These are phyloP conservation scores for Caiman crocodilus DNA, from an alignment of 2,797 vertebrate species.

Conservation along the genomic window DNA sequence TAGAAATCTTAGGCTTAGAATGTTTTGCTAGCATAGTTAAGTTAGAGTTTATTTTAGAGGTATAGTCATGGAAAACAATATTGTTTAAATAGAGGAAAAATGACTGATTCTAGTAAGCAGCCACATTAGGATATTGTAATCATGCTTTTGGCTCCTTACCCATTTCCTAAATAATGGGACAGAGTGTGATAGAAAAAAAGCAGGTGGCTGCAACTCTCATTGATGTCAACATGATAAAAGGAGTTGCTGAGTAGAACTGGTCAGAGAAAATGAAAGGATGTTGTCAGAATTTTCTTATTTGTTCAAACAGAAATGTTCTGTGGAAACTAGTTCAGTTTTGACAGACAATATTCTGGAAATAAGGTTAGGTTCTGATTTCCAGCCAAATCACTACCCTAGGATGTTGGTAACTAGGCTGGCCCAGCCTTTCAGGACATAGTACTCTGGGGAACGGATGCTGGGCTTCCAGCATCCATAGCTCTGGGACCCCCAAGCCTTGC, in stretches of 20 bases:
- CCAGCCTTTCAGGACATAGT: background rate
- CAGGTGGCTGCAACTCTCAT: background rate
- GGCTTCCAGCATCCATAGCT: background rate
- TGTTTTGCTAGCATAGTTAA: no score
- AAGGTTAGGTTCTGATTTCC: background rate
- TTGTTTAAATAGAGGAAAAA: background rate
- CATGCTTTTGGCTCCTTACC: background rate
- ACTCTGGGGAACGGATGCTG: background rate
- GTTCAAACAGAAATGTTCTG: background rate
- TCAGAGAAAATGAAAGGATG: background rate
- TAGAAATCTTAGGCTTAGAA: background rate
- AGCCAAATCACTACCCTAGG: background rate
- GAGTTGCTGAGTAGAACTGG: background rate
- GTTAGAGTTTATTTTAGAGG: background rate
- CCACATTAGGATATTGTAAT: background rate
- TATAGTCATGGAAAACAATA: background rate
- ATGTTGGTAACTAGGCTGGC: background rate
- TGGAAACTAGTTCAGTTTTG: background rate
- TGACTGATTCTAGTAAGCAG: background rate
- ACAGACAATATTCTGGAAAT: background rate
- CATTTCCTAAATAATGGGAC: background rate
- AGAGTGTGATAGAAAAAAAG: background rate
- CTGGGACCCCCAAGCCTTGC: background rate
- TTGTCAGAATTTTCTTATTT: background rate
- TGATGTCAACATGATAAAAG: background rate